Base-by-base conservation (phyloP, 2,888 invertebrate species). In the Epistrophe eligans region DNA sequence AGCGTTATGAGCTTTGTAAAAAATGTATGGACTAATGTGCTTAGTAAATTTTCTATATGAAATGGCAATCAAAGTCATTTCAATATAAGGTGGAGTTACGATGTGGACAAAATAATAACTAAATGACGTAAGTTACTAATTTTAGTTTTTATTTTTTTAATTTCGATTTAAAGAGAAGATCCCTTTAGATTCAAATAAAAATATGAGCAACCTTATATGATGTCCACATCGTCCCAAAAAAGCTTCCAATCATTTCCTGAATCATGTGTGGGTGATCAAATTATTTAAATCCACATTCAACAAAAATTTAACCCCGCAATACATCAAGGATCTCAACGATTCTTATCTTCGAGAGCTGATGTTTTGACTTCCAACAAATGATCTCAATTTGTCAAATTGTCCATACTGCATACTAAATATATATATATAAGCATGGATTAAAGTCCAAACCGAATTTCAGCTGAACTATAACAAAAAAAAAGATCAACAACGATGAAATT, bases 291-390 rank as follows among this genome's bases (percentile, higher is more conserved):
- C 10, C 6, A n/a, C 72, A 79, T 71, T 76, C 66, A 71, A 74
- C 77, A 76, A 48, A 71, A 71, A 48, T 79, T 52, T 45, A 87
- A 79, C 79, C 79, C 32, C 38, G 40, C 17, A 79, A 79, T 76
- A 17, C 74, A 83, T 87, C 83, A 83, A 83, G 83, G 79, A 87
- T 79, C 9, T 79, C 60, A 83, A 72, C 83, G 90, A 90, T 91
- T 88, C 88, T 90, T 90, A 91, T 90, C 90, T 89, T 84, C 79
- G 9, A 88, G 89, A 24, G n/a, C n/a, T n/a, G 3, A 91, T 92
- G 90, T 92, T 92, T 91, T 92, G 92, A 91, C 91, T 91, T 83
- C 89, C 90, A 91, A 92, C 90, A 92, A 92, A 92, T 92, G 92
- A 91, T 90, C 76, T 89, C 90, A 91, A 92, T 92, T 92, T 92